Base-by-base conservation (phyloP, 1,140 invertebrate genomes). In the Elymnias hypermnestra region DNA sequence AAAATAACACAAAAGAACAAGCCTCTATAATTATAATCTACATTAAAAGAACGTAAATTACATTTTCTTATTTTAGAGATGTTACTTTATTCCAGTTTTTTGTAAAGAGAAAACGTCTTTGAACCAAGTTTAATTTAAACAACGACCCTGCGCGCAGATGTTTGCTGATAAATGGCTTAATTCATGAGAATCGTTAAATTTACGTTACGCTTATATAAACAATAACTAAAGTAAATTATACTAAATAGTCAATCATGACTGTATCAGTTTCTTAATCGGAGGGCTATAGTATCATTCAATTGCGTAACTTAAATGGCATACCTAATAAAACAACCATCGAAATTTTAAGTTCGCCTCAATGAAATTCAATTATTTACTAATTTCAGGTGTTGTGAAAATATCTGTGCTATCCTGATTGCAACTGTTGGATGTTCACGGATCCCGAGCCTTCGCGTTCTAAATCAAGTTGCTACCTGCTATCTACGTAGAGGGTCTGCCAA, bases 71-170 rank as follows among this genome's bases (percentile, higher is more conserved):
- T 68, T 65, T 29, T 51, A 66, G 59, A 62, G 56, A 63, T 53
- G 49, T 60, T 57, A 68, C 47, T 64, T 69, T 59, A 57, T 51
- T 57, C 53, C 56, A 67, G 56, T 67, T 71, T n/a, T 76, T 73
- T 70, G 56, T 59, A 58, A 61, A 53, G 44, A 54, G 52, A 70
- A 74, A 65, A 54, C 63, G 57, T 74, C 61, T 59, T 66, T 65
- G 62, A 61, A 63, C 57, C 44, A 69, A 77, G 59, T 74, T 78
- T 70, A 72, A 74, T 74, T 70, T 68, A 73, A 62, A 63, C 60
- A 61, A 55, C 40, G 54, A 60, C 54, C 47, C 41, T 50, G 71
- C 48, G 54, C 72, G 62, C 77, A 76, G 72, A 82, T 78, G 74
- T 67, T 74, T 67, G 53, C 47, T 63, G 61, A 71, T 74, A 73